Conservation (phyloP, 2,113 vertebrate species). For the Tenebrosternarchus preto region DNA sequence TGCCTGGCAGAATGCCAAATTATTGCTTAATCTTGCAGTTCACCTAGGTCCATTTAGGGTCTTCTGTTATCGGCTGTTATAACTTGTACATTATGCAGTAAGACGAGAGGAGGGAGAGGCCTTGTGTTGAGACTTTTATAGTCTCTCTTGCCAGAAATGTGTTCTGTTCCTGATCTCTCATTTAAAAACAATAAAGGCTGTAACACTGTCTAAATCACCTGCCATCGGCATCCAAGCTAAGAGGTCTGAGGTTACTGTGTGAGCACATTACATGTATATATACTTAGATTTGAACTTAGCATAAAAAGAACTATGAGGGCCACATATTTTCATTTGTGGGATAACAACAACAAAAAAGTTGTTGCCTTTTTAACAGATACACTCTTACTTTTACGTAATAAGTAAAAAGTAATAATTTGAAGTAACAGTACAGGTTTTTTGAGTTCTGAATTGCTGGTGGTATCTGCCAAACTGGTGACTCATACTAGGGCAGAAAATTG, state of each 20-base stretch:
- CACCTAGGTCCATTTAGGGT: neutral
- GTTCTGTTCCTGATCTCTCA: conserved; percentile 27
- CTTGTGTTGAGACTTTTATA: too few relatives aligned
- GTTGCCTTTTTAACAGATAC: too few relatives aligned
- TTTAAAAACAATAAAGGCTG: conserved; percentile 32
- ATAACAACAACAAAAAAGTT: too few relatives aligned
- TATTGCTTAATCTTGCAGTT: conserved; percentile 32
- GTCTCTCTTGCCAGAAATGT: conserved; percentile 26
- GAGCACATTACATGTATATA: neutral
- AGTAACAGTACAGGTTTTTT: too few relatives aligned
- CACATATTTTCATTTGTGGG: too few relatives aligned
- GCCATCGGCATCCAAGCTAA: conserved; percentile 22
- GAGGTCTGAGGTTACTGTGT: conserved; percentile 25
- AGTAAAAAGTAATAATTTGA: too few relatives aligned
- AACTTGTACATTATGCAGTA: too few relatives aligned
- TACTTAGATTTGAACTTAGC: too few relatives aligned
- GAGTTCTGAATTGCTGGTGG: neutral
- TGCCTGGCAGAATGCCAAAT: conserved; percentile 24
- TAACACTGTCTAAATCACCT: conserved; percentile 48
- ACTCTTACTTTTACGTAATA: too few relatives aligned
- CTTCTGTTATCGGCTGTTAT: conserved; percentile 43
- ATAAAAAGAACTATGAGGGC: too few relatives aligned
- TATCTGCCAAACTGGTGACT: conserved; percentile 13
- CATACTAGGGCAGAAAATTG: conserved; percentile 15
- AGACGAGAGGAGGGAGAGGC: too few relatives aligned